These are phyloP conservation scores for Galeopterus variegatus DNA, from an alignment of 2,113 vertebrate species.

Conservation along the genomic window DNA sequence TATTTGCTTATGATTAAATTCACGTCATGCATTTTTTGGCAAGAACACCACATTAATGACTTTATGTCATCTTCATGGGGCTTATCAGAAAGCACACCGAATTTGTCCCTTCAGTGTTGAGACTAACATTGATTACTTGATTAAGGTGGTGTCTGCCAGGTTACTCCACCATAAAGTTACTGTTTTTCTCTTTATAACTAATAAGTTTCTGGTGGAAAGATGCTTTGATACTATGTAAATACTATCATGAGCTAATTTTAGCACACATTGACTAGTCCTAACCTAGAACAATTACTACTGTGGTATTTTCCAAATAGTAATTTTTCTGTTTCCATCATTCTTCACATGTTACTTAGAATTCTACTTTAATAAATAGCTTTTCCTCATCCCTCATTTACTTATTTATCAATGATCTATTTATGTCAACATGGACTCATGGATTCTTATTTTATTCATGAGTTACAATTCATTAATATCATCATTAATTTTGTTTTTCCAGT, in stretches of 20 bases:
- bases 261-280: neutral
- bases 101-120: neutral
- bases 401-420: neutral
- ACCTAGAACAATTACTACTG: neutral
- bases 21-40: neutral
- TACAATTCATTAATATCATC: neutral
- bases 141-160: neutral
- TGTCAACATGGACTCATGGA: neutral
- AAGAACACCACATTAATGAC: constrained; percentile 1
- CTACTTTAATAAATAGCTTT: neutral
- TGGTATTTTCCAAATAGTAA: neutral
- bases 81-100: neutral
- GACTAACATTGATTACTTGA: neutral
- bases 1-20: constrained; percentile 1
- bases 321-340: constrained; percentile 35
- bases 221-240: neutral
- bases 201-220: neutral
- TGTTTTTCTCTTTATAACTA: constrained; percentile 14
- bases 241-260: constrained; percentile 9
- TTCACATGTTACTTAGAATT: neutral
- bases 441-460: constrained; percentile 42
- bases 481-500: constrained; percentile 8
- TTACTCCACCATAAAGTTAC: neutral
- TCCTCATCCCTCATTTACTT: neutral
- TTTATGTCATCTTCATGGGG: neutral